Evolutionary conservation across 1,140 invertebrate genomes (phyloP), one percentile per base, ranked within the genome.

Genomic region (Diorhabda elongata): DNA sequence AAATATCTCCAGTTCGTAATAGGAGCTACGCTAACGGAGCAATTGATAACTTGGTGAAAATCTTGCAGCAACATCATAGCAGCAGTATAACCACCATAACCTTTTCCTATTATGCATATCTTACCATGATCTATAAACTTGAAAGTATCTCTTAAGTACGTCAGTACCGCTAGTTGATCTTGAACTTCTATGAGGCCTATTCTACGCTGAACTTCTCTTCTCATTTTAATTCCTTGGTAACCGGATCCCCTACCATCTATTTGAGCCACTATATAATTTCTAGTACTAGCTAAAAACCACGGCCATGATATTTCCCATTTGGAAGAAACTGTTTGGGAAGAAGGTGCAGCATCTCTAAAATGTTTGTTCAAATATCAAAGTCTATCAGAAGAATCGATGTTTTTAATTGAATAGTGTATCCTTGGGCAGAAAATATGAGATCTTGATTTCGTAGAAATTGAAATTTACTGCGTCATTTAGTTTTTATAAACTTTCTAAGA

Each of bases 91-190:
- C 87, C 90, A 42, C 91, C 91, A 77, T 91, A 91, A 5, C 89
- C 89, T 80, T 83, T 85, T 5, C 91, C 91, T 83, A 88, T 91
- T 58, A 89, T 87, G 64, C 89, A 91, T 61, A 93, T 87, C 72
- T 89, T 87, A 4, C 84, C 79, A 0, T 85, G 85, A 81, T 93
- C 91, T 58, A 94, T 89, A 80, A 89, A 93, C 76, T 89, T 89
- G 41, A 93, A 81, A 67, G 88, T 88, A 68, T 92, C 87, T 58
- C 87, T 84, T 8, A 93, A 82, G 76, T 92, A 89, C 82, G 87
- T 88, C 42, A 94, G 82, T 5, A 94, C 94, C 42, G 90, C 90
- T 42, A 97, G 86, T 81, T 96, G 92, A 83, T 98, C 95, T 78
- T 95, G 90, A 0, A 96, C 86, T 72, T 89, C 88, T 2, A 88